Percentiles rank a stretch among this genome's conserved stretches.
These are phyloP conservation scores for Plutomurus gul DNA, from an alignment of 1,140 invertebrate species.

Conservation along the genomic window DNA sequence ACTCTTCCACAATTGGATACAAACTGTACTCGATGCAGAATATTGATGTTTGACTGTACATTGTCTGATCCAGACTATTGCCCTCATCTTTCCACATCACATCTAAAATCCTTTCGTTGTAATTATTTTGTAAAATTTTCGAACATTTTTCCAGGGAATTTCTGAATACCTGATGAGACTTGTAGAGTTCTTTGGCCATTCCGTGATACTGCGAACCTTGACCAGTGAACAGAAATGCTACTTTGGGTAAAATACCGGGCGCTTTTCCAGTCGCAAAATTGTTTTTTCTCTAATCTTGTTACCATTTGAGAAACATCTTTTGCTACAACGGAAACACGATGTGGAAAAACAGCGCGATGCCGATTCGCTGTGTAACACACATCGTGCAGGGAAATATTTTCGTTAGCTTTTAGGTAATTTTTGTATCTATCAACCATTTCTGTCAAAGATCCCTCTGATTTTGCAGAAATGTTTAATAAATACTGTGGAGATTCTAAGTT, in stretches of 20 bases:
- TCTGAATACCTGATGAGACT: conserved; percentile 30
- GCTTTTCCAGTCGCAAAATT: neutral
- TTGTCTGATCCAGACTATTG: neutral
- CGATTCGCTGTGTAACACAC: conserved; percentile 26
- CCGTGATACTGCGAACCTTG: conserved; percentile 45
- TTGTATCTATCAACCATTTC: neutral
- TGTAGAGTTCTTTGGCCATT: conserved; percentile 37
- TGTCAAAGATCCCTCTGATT: conserved; percentile 10
- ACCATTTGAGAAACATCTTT: neutral
- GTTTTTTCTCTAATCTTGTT: neutral
- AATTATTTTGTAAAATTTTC: neutral
- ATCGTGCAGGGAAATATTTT: neutral
- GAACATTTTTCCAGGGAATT: conserved; percentile 32
- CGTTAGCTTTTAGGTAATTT: too few relatives aligned
- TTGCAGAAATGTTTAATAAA: neutral
- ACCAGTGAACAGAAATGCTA: conserved; percentile 45
- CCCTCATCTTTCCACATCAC: neutral
- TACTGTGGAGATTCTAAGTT: too few relatives aligned
- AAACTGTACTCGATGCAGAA: conserved; percentile 45
- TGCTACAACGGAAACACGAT: conserved; percentile 13
- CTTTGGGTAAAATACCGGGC: neutral
- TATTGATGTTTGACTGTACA: conserved; percentile 46
- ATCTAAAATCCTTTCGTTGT: neutral
- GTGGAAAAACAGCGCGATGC: conserved; percentile 13
- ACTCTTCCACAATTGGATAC: conserved; percentile 38